Conservation (phyloP, 1,140 invertebrate genomes). For the Conopomorpha cramerella region DNA sequence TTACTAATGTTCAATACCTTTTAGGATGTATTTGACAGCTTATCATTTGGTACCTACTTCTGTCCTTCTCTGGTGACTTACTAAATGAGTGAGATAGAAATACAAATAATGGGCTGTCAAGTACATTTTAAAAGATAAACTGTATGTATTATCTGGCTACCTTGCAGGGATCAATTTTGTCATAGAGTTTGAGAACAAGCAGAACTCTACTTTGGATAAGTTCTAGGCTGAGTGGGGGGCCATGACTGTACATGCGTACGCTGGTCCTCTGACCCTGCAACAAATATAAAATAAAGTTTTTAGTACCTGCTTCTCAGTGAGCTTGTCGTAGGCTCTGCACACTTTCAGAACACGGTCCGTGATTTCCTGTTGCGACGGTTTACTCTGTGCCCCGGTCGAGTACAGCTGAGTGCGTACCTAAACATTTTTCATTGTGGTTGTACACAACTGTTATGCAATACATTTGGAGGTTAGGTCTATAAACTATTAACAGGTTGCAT, state of each 20-base stretch:
- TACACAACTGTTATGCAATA: conserved; percentile 54
- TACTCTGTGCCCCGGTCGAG: conserved; percentile 25
- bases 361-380: conserved; percentile 59
- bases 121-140: too few species aligned
- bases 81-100: too few species aligned
- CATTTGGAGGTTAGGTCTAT: conserved; percentile 34
- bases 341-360: conserved; percentile 77
- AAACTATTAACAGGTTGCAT: too few species aligned
- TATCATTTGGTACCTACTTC: too few species aligned
- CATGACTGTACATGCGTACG: conserved; percentile 72
- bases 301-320: conserved; percentile 75
- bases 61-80: too few species aligned
- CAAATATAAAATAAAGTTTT: conserved; percentile 53
- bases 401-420: conserved; percentile 37
- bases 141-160: too few species aligned
- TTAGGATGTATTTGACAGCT: too few species aligned
- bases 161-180: conserved; percentile 93
- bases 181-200: conserved; percentile 93
- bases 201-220: conserved; percentile 86
- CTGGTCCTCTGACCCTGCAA: conserved; percentile 67
- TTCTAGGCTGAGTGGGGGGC: conserved; percentile 77
- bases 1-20: too few species aligned
- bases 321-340: conserved; percentile 79
- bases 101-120: too few species aligned
- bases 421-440: conserved; percentile 33